Evolutionary conservation across 2,888 invertebrate species (phyloP), one percentile per base, ranked within the genome.

Genomic region (Unio pictorum): DNA sequence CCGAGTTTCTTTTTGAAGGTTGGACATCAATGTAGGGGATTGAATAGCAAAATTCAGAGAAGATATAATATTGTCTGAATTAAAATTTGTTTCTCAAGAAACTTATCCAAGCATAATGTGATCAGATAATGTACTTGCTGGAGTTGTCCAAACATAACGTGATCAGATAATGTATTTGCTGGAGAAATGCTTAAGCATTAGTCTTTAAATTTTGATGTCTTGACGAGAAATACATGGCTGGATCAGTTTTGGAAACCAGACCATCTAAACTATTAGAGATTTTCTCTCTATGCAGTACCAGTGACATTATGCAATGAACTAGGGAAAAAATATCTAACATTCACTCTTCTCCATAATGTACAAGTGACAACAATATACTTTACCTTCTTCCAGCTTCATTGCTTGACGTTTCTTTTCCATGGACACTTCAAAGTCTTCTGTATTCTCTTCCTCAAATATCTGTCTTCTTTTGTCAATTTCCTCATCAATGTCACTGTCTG

Each of bases 401-500:
- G 66, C 56, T 57, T 69, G 74, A 60, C 83, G 75, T 67, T 89
- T 89, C 64, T 83, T 85, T 45, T 85, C 83, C 56, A 88, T 79
- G 7, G 84, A 82, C 61, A 85, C 86, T 70, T 88, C 89, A 83
- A 89, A 89, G 76, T 89, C 86, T 68, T 81, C 80, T 17, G 72
- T 70, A 56, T 72, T 77, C 11, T 76, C 79, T 64, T 60, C 68
- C 63, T 68, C 75, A 63, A 69, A 70, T 45, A 71, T 72, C 62
- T 68, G 60, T 56, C 72, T 68, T 20, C 62, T 68, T 67, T 62
- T 71, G 57, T 75, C 75, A 7, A 75, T n/a, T 64, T n/a, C n/a
- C 64, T 75, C 74, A 57, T 75, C 74, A 68, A 61, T 66, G 56
- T 72, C 62, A 60, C 66, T 71, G 28, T 68, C 71, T 30, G 70